A percentile compares a stretch with the other conserved stretches of the same genome.
phyloP scores from a whole-genome alignment of 2,113 vertebrate genomes.

The Apeltes quadracus region DNA sequence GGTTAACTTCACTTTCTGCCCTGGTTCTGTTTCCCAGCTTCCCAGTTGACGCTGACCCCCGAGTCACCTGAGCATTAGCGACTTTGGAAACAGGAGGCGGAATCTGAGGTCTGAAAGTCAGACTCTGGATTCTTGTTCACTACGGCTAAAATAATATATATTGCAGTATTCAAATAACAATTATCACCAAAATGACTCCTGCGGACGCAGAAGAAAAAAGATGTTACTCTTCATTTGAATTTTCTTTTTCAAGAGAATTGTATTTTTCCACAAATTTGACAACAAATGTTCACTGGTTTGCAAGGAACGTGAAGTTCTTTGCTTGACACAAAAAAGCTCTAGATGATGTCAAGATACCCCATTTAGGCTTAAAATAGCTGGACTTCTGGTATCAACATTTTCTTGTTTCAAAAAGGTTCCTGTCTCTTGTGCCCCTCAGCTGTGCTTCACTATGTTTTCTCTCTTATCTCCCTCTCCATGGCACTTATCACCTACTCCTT shows the following conservation, averaged over 20 bases:
- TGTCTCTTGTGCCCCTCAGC: conserved; percentile 63
- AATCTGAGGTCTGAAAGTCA: background rate
- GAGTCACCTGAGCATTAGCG: no score
- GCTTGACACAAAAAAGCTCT: conserved; percentile 9
- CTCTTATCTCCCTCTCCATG: conserved; percentile 50
- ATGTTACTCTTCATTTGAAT: background rate
- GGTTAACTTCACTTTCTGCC: no score
- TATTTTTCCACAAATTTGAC: background rate
- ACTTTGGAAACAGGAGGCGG: no score
- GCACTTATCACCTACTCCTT: conserved; percentile 50
- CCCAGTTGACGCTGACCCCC: no score
- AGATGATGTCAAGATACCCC: conserved; percentile 22
- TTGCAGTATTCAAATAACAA: background rate
- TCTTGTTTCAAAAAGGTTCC: conserved; percentile 55
- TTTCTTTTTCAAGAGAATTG: conserved; percentile 4
- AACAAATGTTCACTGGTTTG: conserved; percentile 5
- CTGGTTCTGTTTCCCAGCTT: no score
- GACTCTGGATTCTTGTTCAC: conserved; percentile 5
- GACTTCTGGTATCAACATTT: conserved; percentile 54
- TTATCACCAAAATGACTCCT: conserved; percentile 1
- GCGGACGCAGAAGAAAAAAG: background rate
- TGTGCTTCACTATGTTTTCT: conserved; percentile 54
- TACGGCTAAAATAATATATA: conserved; percentile 5
- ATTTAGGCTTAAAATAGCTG: conserved; percentile 64
- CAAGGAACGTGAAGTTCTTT: conserved; percentile 11